Conservation (phyloP, 2,888 invertebrate species). For the Nomada flava region DNA sequence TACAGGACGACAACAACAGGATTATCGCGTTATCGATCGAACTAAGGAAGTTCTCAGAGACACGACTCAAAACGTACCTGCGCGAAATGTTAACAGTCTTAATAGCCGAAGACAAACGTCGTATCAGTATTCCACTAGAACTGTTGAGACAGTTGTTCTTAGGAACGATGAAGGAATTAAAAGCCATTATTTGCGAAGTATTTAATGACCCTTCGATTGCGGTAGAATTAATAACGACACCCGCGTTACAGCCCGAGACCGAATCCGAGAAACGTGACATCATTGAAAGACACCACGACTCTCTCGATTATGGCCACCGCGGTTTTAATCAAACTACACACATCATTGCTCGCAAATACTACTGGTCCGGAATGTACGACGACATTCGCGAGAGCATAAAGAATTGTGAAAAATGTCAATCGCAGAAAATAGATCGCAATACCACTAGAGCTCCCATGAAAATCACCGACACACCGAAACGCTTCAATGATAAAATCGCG, state of each 20-base stretch:
- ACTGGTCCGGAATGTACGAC: no score
- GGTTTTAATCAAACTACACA: constrained; percentile 1
- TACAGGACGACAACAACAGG: no score
- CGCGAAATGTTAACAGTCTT: neutral
- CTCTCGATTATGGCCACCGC: constrained; percentile 1
- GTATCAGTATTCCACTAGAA: neutral
- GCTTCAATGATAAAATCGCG: no score
- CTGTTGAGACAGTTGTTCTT: neutral
- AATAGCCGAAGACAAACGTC: neutral
- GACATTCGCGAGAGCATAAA: no score
- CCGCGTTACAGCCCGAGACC: neutral
- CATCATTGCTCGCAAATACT: neutral
- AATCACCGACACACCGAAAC: no score
- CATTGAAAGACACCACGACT: neutral
- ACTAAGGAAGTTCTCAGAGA: no score
- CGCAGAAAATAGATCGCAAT: no score
- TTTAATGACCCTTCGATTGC: constrained; percentile 1
- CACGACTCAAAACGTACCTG: no score
- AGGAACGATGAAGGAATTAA: neutral
- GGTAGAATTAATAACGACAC: neutral
- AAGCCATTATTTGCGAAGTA: neutral
- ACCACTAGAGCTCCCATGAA: no score
- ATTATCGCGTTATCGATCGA: no score
- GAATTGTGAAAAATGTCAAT: no score
- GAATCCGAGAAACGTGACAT: neutral